Conservation (phyloP, 1,140 invertebrate species). For the Orussus abietinus region DNA sequence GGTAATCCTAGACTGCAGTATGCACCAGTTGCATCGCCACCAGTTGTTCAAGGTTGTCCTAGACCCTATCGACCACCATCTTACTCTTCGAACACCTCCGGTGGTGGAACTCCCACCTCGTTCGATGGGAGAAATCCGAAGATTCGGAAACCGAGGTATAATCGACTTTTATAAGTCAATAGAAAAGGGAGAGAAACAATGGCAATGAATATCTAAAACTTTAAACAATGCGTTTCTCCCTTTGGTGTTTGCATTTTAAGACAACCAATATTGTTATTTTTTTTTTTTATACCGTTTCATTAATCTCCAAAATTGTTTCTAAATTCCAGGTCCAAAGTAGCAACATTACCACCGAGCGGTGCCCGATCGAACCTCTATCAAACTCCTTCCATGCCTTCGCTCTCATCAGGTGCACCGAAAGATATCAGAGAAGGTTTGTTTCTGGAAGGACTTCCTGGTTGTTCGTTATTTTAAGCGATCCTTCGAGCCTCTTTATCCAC, state of each 20-base stretch:
- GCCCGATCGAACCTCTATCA: constrained; percentile 44
- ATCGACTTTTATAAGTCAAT: too few relatives aligned
- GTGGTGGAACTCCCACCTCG: constrained; percentile 39
- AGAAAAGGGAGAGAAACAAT: too few relatives aligned
- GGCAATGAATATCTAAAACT: too few relatives aligned
- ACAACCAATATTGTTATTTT: too few relatives aligned
- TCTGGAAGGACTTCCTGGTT: too few relatives aligned
- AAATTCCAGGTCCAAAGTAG: constrained; percentile 48
- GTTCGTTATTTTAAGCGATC: too few relatives aligned
- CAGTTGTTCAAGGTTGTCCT: constrained; percentile 47
- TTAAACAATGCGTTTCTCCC: too few relatives aligned
- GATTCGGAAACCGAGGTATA: constrained; percentile 50
- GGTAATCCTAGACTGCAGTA: constrained; percentile 43
- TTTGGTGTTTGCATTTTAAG: too few relatives aligned
- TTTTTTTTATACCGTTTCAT: too few relatives aligned
- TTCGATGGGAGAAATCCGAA: constrained; percentile 47
- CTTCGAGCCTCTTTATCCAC: too few relatives aligned
- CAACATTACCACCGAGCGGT: constrained; percentile 39
- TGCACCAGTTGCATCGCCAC: constrained; percentile 45
- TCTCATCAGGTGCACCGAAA: constrained; percentile 40
- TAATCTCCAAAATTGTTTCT: too few relatives aligned
- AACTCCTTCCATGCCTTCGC: constrained; percentile 42
- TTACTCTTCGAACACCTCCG: constrained; percentile 45
- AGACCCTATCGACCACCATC: constrained; percentile 46
- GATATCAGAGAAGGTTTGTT: constrained; percentile 52